A percentile compares a stretch with the other conserved stretches of the same genome.
Evolutionary conservation across 1,140 invertebrate species (phyloP).

Genomic region (Drosophila nannoptera): DNA sequence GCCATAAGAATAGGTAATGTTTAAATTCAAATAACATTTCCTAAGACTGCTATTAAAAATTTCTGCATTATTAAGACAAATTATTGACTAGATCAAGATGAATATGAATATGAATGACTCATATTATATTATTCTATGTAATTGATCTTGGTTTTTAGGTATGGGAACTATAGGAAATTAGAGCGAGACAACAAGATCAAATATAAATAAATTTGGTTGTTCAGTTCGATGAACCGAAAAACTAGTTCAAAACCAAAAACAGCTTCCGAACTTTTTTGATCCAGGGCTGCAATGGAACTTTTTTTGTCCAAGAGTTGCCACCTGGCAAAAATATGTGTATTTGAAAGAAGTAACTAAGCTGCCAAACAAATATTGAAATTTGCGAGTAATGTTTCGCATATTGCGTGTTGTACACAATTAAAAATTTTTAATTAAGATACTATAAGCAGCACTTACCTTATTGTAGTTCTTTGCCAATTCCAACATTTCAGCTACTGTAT

Average conservation of each 20-base stretch:
- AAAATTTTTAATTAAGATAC: neutral
- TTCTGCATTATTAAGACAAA: neutral
- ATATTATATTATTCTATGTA: neutral
- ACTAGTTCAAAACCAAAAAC: conserved; percentile 12
- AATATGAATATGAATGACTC: neutral
- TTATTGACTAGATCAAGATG: too few relatives aligned
- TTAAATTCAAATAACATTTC: neutral
- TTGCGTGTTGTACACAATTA: neutral
- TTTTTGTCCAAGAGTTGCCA: conserved; percentile 16
- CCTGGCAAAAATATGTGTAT: neutral
- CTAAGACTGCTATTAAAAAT: neutral
- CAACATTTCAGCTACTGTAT: conserved; percentile 96
- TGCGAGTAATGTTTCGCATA: neutral
- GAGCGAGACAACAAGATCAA: conserved; percentile 2
- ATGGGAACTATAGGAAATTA: neutral
- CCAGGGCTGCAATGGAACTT: conserved; percentile 8
- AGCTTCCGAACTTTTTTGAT: neutral
- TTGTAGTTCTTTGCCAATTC: conserved; percentile 99
- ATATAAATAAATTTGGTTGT: conserved; percentile 1
- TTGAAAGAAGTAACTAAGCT: neutral
- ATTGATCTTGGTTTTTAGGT: neutral
- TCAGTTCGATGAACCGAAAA: neutral
- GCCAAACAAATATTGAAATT: neutral
- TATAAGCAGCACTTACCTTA: conserved; percentile 83
- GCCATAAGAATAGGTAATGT: neutral